A percentile compares a stretch with the other conserved stretches of the same genome.
These are phyloP conservation scores for Lagothrix lagotricha DNA, from an alignment of 2,797 vertebrate genomes.

Conservation along the genomic window DNA sequence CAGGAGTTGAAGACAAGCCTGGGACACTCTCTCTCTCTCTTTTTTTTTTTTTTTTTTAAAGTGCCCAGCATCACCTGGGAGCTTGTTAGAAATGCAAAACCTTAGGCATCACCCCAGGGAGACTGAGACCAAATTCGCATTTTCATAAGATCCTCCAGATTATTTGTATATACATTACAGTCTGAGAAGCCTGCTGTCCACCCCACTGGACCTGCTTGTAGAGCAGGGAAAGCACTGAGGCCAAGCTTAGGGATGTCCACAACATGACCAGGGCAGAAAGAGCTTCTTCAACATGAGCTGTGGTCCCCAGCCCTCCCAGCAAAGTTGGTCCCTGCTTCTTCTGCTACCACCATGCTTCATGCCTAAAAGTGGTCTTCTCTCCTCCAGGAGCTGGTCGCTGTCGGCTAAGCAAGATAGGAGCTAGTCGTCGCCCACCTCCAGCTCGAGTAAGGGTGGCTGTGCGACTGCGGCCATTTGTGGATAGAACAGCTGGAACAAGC, in stretches of 20 bases:
- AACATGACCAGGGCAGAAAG: neutral
- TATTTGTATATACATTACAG: neutral
- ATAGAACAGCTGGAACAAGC: slow-evolving; percentile 81
- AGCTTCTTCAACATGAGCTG: neutral
- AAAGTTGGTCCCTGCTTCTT: neutral
- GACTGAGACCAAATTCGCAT: neutral
- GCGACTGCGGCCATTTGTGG: slow-evolving; percentile 90
- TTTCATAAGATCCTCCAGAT: neutral
- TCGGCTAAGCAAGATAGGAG: slow-evolving; percentile 60
- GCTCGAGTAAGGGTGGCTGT: slow-evolving; percentile 91
- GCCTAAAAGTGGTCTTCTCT: neutral
- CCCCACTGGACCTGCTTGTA: neutral
- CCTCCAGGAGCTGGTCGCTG: slow-evolving; percentile 64
- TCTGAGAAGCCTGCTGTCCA: neutral
- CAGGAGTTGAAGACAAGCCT: neutral
- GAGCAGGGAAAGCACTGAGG: neutral
- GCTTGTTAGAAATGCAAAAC: slow-evolving; percentile 8
- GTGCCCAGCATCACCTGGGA: neutral
- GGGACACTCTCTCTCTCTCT: neutral
- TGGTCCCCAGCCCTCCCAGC: neutral
- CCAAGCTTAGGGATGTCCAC: neutral
- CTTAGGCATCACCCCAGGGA: neutral
- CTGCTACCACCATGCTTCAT: neutral
- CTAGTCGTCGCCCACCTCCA: slow-evolving; percentile 56
- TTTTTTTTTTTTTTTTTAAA: neutral